Conservation (phyloP, 1,140 invertebrate species). For the Trypoxylus dichotomus region DNA sequence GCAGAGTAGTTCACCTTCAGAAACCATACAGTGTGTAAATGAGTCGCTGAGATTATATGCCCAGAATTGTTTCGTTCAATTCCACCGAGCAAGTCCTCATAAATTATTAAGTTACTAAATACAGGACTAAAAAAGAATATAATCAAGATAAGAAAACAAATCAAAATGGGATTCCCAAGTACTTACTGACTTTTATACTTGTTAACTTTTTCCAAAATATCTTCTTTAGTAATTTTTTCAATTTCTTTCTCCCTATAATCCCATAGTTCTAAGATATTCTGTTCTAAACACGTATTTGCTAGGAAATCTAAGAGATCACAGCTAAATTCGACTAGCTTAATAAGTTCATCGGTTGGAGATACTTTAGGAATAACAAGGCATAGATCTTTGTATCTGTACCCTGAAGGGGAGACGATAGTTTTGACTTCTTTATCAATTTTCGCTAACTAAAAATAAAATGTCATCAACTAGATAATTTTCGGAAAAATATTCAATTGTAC, state of each 20-base stretch:
- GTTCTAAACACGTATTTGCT: constrained; percentile 61
- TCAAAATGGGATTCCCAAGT: not conserved
- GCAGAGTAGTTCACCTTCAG: constrained; percentile 68
- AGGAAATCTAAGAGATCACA: constrained; percentile 42
- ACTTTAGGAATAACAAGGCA: constrained; percentile 59
- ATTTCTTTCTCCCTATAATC: constrained; percentile 62
- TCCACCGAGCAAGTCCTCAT: constrained; percentile 65
- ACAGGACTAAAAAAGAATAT: constrained; percentile 58
- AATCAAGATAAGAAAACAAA: not conserved
- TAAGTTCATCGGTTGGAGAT: constrained; percentile 27
- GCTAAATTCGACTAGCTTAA: constrained; percentile 32
- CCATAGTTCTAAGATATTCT: constrained; percentile 74
- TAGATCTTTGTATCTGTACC: constrained; percentile 61
- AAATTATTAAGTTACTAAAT: constrained; percentile 67
- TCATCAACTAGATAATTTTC: no score
- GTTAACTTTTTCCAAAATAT: constrained; percentile 67
- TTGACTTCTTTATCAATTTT: constrained; percentile 42
- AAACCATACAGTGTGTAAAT: constrained; percentile 65
- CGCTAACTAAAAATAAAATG: not conserved
- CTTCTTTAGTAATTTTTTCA: constrained; percentile 58
- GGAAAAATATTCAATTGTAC: not conserved
- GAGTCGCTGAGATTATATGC: constrained; percentile 64
- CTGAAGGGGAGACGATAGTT: constrained; percentile 38
- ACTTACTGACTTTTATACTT: constrained; percentile 55
- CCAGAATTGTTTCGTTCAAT: constrained; percentile 61